phyloP scores from a whole-genome alignment of 2,113 vertebrate species.

The Daboia siamensis region DNA sequence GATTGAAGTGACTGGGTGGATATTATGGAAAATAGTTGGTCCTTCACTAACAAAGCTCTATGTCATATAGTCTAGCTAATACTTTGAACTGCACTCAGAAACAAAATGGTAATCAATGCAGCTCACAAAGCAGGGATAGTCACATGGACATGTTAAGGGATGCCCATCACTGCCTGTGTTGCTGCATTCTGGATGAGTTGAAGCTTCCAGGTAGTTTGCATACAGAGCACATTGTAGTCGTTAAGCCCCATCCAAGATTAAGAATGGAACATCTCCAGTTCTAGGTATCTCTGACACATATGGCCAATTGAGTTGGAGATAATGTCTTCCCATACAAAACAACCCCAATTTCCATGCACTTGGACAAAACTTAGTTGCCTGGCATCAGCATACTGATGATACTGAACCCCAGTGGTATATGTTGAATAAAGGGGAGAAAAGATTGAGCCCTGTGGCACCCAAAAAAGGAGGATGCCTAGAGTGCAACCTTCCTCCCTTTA shows the following conservation, averaged over 20 bases:
- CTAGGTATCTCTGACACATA: neutral
- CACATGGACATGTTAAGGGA: neutral
- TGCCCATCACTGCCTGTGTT: neutral
- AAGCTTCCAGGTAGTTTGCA: neutral
- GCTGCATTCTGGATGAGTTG: neutral
- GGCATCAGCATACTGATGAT: neutral
- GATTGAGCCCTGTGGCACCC: neutral
- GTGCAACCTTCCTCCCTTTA: neutral
- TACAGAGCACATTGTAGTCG: neutral
- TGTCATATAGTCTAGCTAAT: neutral
- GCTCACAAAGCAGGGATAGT: neutral
- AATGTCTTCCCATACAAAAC: neutral
- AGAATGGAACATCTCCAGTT: neutral
- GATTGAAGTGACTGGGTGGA: neutral
- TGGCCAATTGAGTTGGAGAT: neutral
- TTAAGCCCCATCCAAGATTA: neutral
- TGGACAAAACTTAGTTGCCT: neutral
- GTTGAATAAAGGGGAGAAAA: neutral
- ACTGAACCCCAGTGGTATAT: neutral
- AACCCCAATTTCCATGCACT: neutral
- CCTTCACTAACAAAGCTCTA: neutral
- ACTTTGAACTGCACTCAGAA: neutral
- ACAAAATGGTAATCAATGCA: neutral
- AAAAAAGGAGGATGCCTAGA: neutral
- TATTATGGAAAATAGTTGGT: neutral